These are phyloP conservation scores for Camponotus pennsylvanicus DNA, from an alignment of 1,140 invertebrate species.

Conservation along the genomic window DNA sequence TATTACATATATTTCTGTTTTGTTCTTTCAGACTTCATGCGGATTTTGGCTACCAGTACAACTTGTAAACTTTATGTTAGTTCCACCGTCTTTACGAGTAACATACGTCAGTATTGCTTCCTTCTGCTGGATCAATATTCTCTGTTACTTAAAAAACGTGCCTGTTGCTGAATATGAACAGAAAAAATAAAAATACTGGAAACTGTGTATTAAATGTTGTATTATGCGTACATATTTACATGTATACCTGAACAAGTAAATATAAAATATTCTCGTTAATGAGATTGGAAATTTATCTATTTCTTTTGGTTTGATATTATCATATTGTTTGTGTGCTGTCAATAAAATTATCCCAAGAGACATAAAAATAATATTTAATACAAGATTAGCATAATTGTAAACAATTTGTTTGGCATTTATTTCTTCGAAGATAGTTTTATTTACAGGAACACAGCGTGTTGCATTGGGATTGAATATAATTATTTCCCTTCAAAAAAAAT, in stretches of 20 bases:
- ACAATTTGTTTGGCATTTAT: constrained; percentile 3
- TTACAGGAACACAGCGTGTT: not conserved
- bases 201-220: not conserved
- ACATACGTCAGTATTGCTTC: constrained; percentile 91
- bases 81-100: constrained; percentile 90
- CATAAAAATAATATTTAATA: constrained; percentile 19
- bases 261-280: not conserved
- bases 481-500: constrained; percentile 4
- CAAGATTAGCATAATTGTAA: constrained; percentile 20
- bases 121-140: constrained; percentile 92
- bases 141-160: constrained; percentile 91
- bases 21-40: constrained; percentile 87
- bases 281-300: not conserved
- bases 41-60: constrained; percentile 93
- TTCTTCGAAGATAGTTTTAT: not conserved
- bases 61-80: constrained; percentile 90
- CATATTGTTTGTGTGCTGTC: not conserved
- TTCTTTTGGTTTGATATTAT: not conserved
- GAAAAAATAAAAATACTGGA: constrained; percentile 34
- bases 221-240: constrained; percentile 2
- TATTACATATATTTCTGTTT: constrained; percentile 1
- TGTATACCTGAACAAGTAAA: constrained; percentile 18
- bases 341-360: constrained; percentile 4
- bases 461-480: not conserved
- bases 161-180: constrained; percentile 74